Evolutionary conservation across 2,797 vertebrate genomes (phyloP), one percentile per base, ranked within the genome.

Genomic region (Acrossocheilus fasciatus): DNA sequence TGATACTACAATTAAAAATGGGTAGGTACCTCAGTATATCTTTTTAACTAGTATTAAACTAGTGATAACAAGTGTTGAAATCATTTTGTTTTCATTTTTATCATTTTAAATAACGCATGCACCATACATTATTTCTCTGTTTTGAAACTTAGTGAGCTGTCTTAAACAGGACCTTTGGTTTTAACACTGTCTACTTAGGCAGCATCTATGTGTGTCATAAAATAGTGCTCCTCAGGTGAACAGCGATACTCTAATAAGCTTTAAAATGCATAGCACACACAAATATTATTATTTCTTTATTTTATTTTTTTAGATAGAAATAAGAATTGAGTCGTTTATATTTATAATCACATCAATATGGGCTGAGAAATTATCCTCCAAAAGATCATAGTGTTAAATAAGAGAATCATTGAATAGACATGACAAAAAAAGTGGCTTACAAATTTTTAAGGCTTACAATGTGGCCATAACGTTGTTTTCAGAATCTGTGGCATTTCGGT

Each of bases 61-160:
- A 76, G 30, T 76, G 20, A 23, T 15, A 57, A 39, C 11, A n/a
- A 76, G 30, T 76, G 34, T 39, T 15, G 10, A 8, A n/a, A 52
- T 75, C 0, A 20, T 8, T 36, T 14, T 14, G 1, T 14, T 76
- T 20, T 15, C 36, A 3, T 54, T 39, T 57, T 43, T 23, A 57
- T n/a, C 0, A n/a, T 77, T 57, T 39, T 77, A 39, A 57, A 57
- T 4, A 77, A 57, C 7, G 6, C 52, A 77, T n/a, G 11, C 34
- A 23, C 30, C 10, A 4, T 59, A 9, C 12, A 15, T 77, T 41
- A 78, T 41, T n/a, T 4, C 14, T 78, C 34, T 59, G 52, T 59
- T 78, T 59, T 59, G 26, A 78, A 41, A 39, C 75, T n/a, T 59
- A 59, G 52, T 78, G 11, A 41, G 74, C 74, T 36, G 47, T 34